Conservation (phyloP, 2,797 vertebrate genomes). For the Furcifer pardalis region DNA sequence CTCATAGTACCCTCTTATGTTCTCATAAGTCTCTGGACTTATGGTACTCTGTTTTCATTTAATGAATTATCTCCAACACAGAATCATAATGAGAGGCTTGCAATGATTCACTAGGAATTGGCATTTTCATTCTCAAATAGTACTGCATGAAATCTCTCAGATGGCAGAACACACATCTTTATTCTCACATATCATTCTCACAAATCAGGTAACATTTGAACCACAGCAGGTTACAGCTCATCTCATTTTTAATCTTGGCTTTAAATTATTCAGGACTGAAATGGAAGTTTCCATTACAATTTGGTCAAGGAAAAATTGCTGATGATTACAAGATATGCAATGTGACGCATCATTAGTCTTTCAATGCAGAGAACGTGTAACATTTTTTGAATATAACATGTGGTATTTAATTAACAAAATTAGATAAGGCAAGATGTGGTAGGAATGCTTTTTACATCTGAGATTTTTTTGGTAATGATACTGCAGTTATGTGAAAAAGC, state of each 20-base stretch:
- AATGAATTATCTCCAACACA: not conserved
- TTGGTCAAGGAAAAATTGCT: slow-evolving; percentile 54
- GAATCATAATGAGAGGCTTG: not conserved
- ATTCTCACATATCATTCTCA: slow-evolving; percentile 26
- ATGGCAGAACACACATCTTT: not conserved
- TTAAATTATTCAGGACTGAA: slow-evolving; percentile 29
- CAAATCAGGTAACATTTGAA: slow-evolving; percentile 17
- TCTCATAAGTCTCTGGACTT: not conserved
- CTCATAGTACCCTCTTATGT: not conserved
- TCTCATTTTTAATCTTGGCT: slow-evolving; percentile 32
- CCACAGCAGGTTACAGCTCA: not conserved
- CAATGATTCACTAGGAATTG: not conserved
- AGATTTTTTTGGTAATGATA: slow-evolving; percentile 45
- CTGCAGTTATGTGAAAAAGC: not conserved
- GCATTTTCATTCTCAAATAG: not conserved
- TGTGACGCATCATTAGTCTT: slow-evolving; percentile 46
- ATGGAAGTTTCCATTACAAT: slow-evolving; percentile 43
- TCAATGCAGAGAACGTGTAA: slow-evolving; percentile 42
- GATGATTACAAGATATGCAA: slow-evolving; percentile 51
- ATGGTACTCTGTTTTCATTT: too few species aligned
- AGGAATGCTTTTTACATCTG: slow-evolving; percentile 47
- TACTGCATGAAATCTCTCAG: not conserved
- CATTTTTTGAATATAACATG: slow-evolving; percentile 57
- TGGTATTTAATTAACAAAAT: slow-evolving; percentile 68
- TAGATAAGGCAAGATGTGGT: slow-evolving; percentile 52